These are phyloP conservation scores for Alaudala cheleensis DNA, from an alignment of 2,113 vertebrate species.

Conservation along the genomic window DNA sequence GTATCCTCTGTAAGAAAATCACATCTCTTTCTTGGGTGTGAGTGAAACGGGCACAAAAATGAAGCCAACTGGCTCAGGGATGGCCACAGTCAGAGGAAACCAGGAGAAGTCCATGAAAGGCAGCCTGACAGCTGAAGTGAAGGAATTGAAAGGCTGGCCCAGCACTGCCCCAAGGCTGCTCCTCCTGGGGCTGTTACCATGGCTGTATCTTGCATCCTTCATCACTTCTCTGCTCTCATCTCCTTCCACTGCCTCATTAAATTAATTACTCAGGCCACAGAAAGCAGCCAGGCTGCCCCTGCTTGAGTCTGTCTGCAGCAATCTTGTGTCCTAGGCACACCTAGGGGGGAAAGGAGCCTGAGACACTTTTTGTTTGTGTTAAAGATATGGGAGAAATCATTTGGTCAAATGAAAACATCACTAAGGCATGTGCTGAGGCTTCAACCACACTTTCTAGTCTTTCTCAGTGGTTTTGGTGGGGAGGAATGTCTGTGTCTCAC, in stretches of 20 bases:
- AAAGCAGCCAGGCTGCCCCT: neutral
- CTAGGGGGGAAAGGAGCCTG: neutral
- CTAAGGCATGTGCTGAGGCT: neutral
- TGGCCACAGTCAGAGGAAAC: neutral
- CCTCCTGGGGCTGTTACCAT: neutral
- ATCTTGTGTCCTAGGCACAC: neutral
- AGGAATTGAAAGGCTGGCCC: neutral
- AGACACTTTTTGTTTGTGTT: neutral
- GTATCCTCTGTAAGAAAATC: neutral
- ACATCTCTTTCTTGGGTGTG: neutral
- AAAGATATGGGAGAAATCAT: neutral
- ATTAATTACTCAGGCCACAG: neutral
- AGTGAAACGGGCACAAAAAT: neutral
- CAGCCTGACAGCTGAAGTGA: neutral
- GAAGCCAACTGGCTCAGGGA: neutral
- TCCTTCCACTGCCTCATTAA: neutral
- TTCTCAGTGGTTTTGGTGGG: neutral
- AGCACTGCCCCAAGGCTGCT: neutral
- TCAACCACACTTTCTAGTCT: neutral
- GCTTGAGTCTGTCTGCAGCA: neutral
- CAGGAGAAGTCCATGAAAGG: neutral
- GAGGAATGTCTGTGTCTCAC: neutral
- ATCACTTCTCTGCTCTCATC: neutral
- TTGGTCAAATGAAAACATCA: neutral
- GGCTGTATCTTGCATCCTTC: rapidly evolving